Evolutionary conservation across 2,113 vertebrate species (phyloP), one percentile per base, ranked within the genome.

Genomic region (Rhinoderma darwinii): DNA sequence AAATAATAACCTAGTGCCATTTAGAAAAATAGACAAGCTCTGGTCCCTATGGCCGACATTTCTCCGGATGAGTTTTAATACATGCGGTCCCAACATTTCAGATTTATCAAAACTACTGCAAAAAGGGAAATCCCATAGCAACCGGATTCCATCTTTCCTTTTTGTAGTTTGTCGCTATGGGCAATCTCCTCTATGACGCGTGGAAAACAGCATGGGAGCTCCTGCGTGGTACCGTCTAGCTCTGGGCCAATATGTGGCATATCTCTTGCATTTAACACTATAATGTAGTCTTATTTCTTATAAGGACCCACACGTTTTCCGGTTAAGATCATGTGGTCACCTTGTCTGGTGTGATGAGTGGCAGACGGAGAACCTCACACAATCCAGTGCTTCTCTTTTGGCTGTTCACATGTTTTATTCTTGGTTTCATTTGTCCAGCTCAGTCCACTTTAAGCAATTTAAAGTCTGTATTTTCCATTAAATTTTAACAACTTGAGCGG

Each of bases 401-500:
- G 47, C 14, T 2, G 8, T 12, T 18, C 50, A 44, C 39, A n/a
- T n/a, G 18, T 59, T 59, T 59, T 41, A 20, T 73, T 44, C 39
- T 12, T 54, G 8, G 25, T 32, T 51, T 27, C 0, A 47, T 47
- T n/a, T 2, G 30, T 78, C 7, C 18, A 54, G 30, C 18, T 22
- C 18, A 2, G 7, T 54, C 47, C 30, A 51, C 0, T 51, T 32
- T 35, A 0, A 32, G 15, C 5, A 50, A 77, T 32, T 0, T 35
- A 20, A 77, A 77, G 41, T 44, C 14, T 47, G 2, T 51, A 17
- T 50, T 22, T 47, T 18, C 11, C 1, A 14, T 96, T 89, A 99
- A 89, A 99, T 96, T 89, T 95, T 95, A 88, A 99, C 94, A 41
- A 99, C 94, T 88, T 99, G 96, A 43, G 92, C 96, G 0, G 98